Base-by-base conservation (phyloP, 2,888 invertebrate genomes). In the Polymixis flavicincta region DNA sequence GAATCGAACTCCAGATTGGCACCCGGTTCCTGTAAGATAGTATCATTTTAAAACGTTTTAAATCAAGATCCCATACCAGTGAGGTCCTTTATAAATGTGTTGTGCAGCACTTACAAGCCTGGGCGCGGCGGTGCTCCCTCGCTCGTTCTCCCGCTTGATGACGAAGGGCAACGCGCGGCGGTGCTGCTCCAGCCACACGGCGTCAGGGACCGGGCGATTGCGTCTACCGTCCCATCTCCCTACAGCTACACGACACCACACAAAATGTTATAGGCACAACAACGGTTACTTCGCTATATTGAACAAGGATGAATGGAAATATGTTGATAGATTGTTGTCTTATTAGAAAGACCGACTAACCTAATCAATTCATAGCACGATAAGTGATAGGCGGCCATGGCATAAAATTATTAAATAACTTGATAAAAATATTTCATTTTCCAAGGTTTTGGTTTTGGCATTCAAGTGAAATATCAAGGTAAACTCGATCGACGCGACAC, bases 181-280 rank as follows among this genome's bases (percentile, higher is more conserved):
- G 64, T 96, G 96, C 82, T 96, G 96, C 86, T 96, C 96, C 77
- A 96, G 89, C 96, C 96, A 96, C 80, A 96, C 96, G 57, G 96
- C 96, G 87, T 96, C 96, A 11, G 96, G 96, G 82, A 96, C 96
- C 57, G 96, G 96, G 74, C 96, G 94, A 89, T 93, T 95, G 86
- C 96, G 95, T 28, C 96, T 93, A 42, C 94, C 94, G 89, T 96
- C 96, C 96, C 96, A 96, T 79, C 94, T 79, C 92, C 95, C 94
- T 87, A 88, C 89, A 73, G 90, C 90, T 89, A 89, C 75, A 79
- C 85, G 82, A 87, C 80, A 79, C 37, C 76, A 74, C 71, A 82
- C 71, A 78, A 71, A 52, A 82, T 57, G 75, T 84, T 82, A 84
- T 73, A 84, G 45, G 66, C 54, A 66, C 66, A 25, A 71, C 54